A percentile compares a stretch with the other conserved stretches of the same genome.
These are phyloP conservation scores for Microcebus griseorufus DNA, from an alignment of 2,113 vertebrate genomes.

Conservation along the genomic window DNA sequence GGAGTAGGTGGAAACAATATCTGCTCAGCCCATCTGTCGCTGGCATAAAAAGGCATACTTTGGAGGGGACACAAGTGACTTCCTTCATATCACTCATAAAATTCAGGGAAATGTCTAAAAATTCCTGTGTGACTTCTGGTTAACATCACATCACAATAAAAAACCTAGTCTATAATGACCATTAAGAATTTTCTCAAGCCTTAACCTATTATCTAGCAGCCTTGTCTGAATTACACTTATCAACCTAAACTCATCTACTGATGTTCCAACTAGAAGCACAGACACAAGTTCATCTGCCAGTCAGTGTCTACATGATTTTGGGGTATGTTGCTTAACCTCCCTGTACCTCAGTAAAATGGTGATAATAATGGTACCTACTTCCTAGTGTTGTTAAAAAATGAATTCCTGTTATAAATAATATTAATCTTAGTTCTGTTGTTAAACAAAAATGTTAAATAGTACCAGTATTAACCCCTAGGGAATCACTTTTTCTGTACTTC, in stretches of 20 bases:
- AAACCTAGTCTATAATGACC: not conserved
- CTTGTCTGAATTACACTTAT: not conserved
- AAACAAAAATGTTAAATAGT: slow-evolving; percentile 22
- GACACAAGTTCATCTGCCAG: too few species aligned
- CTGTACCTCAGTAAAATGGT: not conserved
- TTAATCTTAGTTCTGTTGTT: not conserved
- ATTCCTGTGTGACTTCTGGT: not conserved
- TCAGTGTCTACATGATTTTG: too few species aligned
- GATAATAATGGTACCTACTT: not conserved
- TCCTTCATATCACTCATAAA: not conserved
- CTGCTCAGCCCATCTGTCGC: not conserved
- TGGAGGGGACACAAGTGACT: not conserved
- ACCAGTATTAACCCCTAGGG: not conserved
- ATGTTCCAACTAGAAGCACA: too few species aligned
- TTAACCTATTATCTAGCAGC: not conserved
- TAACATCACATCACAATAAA: not conserved
- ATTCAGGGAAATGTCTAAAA: not conserved
- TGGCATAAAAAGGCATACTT: not conserved
- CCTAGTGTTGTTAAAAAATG: not conserved
- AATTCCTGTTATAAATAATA: not conserved
- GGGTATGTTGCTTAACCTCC: too few species aligned
- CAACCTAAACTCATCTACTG: not conserved
- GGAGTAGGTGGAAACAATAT: not conserved
- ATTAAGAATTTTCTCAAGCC: not conserved
- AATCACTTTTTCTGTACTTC: not conserved